Conservation (phyloP, 2,113 vertebrate genomes). For the Myiozetetes cayanensis region DNA sequence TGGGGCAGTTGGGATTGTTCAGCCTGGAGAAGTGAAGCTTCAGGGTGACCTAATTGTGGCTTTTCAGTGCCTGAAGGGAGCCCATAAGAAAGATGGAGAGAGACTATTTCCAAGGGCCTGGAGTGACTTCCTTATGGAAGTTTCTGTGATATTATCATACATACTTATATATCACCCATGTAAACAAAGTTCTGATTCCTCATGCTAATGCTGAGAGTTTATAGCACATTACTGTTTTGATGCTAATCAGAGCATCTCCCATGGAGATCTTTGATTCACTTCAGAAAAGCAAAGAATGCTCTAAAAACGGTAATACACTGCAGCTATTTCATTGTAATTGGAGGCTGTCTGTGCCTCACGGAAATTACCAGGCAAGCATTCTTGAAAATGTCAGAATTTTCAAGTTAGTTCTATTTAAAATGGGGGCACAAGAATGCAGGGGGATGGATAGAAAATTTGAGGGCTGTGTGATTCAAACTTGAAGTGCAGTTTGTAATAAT, state of each 20-base stretch:
- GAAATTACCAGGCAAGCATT: slow-evolving; percentile 36
- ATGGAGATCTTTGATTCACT: slow-evolving; percentile 37
- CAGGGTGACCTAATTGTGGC: not conserved
- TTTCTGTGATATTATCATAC: not conserved
- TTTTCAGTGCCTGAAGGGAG: not conserved
- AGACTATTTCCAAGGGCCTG: not conserved
- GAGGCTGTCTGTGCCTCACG: not conserved
- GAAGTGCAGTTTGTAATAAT: slow-evolving; percentile 4
- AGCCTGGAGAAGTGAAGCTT: not conserved
- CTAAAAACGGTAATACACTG: slow-evolving; percentile 20
- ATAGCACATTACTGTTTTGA: not conserved
- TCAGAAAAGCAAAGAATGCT: slow-evolving; percentile 14
- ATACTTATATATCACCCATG: not conserved
- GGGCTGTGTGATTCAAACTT: not conserved
- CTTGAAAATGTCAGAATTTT: slow-evolving; percentile 43
- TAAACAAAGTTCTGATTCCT: not conserved
- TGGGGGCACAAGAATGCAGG: not conserved
- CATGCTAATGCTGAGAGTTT: not conserved
- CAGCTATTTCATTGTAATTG: slow-evolving; percentile 36
- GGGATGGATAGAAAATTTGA: not conserved
- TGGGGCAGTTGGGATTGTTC: not conserved
- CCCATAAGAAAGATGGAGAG: not conserved
- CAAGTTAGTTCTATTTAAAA: slow-evolving; percentile 37
- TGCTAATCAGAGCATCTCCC: not conserved
- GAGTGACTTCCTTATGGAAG: not conserved